Base-by-base conservation (phyloP, 1,140 invertebrate genomes). In the Coptotermes formosanus region DNA sequence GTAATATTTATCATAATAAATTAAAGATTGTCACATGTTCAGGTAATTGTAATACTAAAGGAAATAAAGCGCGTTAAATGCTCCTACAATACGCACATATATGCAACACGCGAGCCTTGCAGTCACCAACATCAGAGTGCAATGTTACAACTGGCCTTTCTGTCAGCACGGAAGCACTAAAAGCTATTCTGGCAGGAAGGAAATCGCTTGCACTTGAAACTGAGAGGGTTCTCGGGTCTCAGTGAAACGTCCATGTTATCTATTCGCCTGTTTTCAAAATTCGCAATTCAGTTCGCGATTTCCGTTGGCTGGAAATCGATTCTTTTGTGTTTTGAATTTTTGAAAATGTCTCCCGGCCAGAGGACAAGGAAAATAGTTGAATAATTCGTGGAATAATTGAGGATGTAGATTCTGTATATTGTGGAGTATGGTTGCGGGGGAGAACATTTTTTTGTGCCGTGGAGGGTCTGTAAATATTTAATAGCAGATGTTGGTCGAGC, bases 371-470 rank as follows among this genome's bases (percentile, higher is more conserved):
- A 75, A 75, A 75, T 75, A 75, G 64, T 25, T 75, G n/a, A 75
- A 75, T 75, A 75, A 75, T 75, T 75, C 64, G 25, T 75, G 25
- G 64, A 75, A 75, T 75, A 75, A 75, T 75, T 75, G 64, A 75
- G 64, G 2, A 75, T 30, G 64, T 75, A 30, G 64, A 75, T 75
- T 75, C n/a, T 30, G 64, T 30, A 75, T 75, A 75, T 75, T 75
- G 64, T 75, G 64, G 64, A n/a, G 64, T 11, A 30, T 30, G n/a
- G 64, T 30, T 12, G n/a, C 64, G 64, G 25, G 64, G 25, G 25
- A 38, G 38, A 38, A 38, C 4, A 2, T 38, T 38, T 38, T 38
- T 38, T 38, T 38, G 38, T 8, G 64, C 25, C 8, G 64, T 30
- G 64, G 64, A 12, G 25, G 25, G n/a, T 30, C 25, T 30, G 25